Conservation (phyloP, 1,140 invertebrate species). For the Lepidotrigona ventralis region DNA sequence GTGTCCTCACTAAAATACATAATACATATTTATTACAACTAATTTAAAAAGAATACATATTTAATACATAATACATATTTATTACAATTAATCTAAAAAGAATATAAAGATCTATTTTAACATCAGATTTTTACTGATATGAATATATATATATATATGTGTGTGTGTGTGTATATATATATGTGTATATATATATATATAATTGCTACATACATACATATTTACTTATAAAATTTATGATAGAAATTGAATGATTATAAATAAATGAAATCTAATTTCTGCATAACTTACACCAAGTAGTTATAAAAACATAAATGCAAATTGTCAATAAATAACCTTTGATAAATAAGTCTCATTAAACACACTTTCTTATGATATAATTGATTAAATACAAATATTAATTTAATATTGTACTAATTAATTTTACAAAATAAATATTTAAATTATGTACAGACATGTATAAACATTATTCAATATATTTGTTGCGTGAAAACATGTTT, state of each 20-base stretch:
- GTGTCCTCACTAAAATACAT: slow-evolving; percentile 42
- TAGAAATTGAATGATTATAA: background rate
- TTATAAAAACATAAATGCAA: background rate
- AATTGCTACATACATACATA: too few species aligned
- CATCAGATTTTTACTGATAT: background rate
- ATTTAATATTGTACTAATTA: background rate
- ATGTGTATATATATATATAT: too few species aligned
- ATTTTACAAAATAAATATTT: background rate
- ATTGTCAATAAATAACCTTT: slow-evolving; percentile 12
- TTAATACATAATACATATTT: slow-evolving; percentile 16
- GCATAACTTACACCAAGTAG: background rate
- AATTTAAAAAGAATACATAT: background rate
- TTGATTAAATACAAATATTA: slow-evolving; percentile 4
- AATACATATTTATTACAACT: background rate
- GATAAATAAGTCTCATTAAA: background rate
- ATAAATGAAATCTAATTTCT: background rate
- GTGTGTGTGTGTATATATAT: too few species aligned
- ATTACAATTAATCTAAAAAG: background rate
- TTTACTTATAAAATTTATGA: background rate
- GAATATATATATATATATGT: background rate
- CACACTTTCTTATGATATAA: background rate
- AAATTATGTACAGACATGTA: background rate
- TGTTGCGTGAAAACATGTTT: slow-evolving; percentile 10
- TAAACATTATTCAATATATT: background rate
- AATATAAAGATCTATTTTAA: background rate